Conservation (phyloP, 2,113 vertebrate species). For the Oenanthe melanoleuca region DNA sequence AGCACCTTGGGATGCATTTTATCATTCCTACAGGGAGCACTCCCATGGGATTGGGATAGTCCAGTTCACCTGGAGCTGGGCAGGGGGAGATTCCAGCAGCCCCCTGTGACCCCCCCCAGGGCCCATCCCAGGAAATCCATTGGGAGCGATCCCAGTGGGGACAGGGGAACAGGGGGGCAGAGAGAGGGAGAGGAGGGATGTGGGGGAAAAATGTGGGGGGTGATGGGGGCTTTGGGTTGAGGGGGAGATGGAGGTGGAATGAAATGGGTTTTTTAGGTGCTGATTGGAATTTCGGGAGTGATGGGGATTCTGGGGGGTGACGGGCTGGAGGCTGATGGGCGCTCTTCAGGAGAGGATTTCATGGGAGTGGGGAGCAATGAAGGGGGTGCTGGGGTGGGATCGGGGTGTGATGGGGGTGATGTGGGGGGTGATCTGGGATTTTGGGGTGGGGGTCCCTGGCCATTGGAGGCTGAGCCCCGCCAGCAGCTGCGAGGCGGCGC, state of each 20-base stretch:
- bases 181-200: neutral
- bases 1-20: fast-evolving
- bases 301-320: neutral
- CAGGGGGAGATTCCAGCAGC: neutral
- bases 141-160: neutral
- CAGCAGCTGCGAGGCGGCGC: too few relatives aligned
- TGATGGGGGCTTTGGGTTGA: neutral
- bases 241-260: too few relatives aligned
- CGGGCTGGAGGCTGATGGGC: too few relatives aligned
- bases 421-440: too few relatives aligned
- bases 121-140: neutral
- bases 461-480: too few relatives aligned
- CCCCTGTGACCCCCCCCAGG: neutral
- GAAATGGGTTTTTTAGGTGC: neutral
- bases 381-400: too few relatives aligned
- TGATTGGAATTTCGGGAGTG: too few relatives aligned
- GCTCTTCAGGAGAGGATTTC: too few relatives aligned
- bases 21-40: neutral
- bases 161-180: neutral
- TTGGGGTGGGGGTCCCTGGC: too few relatives aligned
- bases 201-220: neutral
- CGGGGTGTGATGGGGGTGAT: too few relatives aligned
- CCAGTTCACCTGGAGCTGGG: neutral
- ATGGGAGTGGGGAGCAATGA: too few relatives aligned
- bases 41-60: neutral